Conservation (phyloP, 2,113 vertebrate genomes). For the Uria aalge region DNA sequence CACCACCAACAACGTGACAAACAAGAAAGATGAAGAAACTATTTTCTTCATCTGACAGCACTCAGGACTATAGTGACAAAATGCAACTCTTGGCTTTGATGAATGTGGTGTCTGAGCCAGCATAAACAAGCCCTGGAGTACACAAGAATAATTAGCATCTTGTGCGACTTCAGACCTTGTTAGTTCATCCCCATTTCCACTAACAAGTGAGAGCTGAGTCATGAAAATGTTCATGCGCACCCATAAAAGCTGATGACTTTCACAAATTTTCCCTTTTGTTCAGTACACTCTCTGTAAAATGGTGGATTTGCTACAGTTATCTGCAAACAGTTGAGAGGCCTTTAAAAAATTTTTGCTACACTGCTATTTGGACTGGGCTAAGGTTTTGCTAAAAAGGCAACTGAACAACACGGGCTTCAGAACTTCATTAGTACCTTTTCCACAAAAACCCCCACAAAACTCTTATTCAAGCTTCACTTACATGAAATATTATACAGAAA, state of each 20-base stretch:
- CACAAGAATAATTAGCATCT: conserved; percentile 38
- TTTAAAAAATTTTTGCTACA: not conserved
- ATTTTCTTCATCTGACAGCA: conserved; percentile 11
- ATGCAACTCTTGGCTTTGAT: not conserved
- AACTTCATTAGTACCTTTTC: not conserved
- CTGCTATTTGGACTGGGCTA: not conserved
- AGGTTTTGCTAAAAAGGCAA: not conserved
- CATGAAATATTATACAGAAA: not conserved
- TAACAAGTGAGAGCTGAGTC: not conserved
- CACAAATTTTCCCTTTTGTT: not conserved
- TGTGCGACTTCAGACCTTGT: not conserved
- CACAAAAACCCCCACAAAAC: not conserved
- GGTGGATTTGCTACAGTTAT: not conserved
- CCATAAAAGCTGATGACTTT: not conserved
- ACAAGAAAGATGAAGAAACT: conserved; percentile 33
- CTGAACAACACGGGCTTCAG: not conserved
- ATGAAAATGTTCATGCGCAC: not conserved
- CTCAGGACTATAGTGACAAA: conserved; percentile 8
- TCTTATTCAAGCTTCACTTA: not conserved
- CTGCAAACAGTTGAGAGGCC: not conserved
- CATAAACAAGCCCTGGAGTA: conserved; percentile 27
- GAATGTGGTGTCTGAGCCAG: not conserved
- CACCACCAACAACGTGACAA: not conserved
- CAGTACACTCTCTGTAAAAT: not conserved
- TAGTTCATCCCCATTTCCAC: not conserved